Percentiles rank a stretch among this genome's conserved stretches.
Conservation (phyloP, 53 echinoderm and acorn worm genomes). For the Astropecten irregularis region DNA sequence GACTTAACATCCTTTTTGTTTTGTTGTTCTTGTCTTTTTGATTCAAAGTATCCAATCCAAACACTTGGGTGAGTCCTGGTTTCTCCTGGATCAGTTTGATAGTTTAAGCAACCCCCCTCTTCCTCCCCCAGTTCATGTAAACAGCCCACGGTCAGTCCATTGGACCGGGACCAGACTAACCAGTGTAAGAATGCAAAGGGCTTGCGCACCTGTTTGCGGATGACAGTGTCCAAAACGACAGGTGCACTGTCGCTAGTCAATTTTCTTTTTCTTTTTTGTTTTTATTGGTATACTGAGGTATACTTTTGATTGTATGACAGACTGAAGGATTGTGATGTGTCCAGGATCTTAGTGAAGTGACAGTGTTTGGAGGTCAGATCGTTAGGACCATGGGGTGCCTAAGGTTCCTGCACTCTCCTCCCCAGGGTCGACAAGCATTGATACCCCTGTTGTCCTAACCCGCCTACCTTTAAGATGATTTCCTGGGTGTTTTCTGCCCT, state of each 20-base stretch:
- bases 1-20: too few species aligned
- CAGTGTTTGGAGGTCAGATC: slow-evolving; percentile 21
- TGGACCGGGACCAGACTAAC: background rate
- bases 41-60: slow-evolving; percentile 43
- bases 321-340: too few species aligned
- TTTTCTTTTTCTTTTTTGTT: background rate
- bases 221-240: slow-evolving; percentile 41
- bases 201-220: slow-evolving; percentile 33
- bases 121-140: slow-evolving; percentile 19
- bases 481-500: too few species aligned
- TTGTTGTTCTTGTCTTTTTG: too few species aligned
- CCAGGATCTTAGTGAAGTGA: too few species aligned
- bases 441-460: background rate
- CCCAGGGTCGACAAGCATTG: background rate
- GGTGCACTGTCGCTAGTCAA: background rate
- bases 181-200: slow-evolving; percentile 13
- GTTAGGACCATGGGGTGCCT: background rate
- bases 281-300: too few species aligned
- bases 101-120: slow-evolving; percentile 35
- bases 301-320: too few species aligned
- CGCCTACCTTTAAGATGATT: too few species aligned
- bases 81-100: slow-evolving; percentile 3
- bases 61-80: slow-evolving; percentile 13
- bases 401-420: background rate
- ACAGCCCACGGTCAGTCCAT: slow-evolving; percentile 38